Evolutionary conservation across 1,140 invertebrate genomes (phyloP), one percentile per base, ranked within the genome.

Genomic region (Drosophila tristis): DNA sequence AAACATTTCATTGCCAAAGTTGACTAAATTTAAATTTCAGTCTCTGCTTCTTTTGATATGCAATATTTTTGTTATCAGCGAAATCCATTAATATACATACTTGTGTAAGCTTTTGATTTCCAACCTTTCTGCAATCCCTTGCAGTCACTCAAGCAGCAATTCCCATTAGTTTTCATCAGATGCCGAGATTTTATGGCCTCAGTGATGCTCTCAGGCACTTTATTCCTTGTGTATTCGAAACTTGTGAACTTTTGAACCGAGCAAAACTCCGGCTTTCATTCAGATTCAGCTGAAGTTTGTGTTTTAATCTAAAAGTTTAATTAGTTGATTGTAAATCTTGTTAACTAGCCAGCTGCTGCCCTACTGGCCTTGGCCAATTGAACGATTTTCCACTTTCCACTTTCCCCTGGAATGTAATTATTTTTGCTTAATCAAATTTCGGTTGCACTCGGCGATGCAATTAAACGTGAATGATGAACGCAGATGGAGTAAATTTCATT

Each of bases 291-390:
- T 25, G 26, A 26, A 35, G 64, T 45, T 50, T 70, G 45, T 44
- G 26, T 58, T 48, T 68, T 70, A 70, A 70, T 70, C 64, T 70
- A 47, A 26, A 70, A 70, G 67, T 70, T 70, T 58, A 70, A 70
- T 70, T 70, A 70, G 67, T 53, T 35, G 64, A 70, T 70, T 44
- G 23, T 20, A 25, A 25, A 50, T 35, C 67, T 70, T 70, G 67
- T 50, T 70, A 70, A 70, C 50, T 70, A 29, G 26, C 11, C 45
- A 15, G 65, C 25, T 39, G 39, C 26, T 35, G 16, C 31, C 31
- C 11, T 5, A 4, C 5, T 54, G 31, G 35, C 15, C 31, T 13
- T 53, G 29, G 9, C 26, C 53, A 70, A 70, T 70, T 70, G 58
- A 20, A 50, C 35, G 50, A 70, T 70, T 70, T 70, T 58, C 44